Evolutionary conservation across 1,140 invertebrate genomes (phyloP), one percentile per base, ranked within the genome.

Genomic region (Leptonema lineaticorne): DNA sequence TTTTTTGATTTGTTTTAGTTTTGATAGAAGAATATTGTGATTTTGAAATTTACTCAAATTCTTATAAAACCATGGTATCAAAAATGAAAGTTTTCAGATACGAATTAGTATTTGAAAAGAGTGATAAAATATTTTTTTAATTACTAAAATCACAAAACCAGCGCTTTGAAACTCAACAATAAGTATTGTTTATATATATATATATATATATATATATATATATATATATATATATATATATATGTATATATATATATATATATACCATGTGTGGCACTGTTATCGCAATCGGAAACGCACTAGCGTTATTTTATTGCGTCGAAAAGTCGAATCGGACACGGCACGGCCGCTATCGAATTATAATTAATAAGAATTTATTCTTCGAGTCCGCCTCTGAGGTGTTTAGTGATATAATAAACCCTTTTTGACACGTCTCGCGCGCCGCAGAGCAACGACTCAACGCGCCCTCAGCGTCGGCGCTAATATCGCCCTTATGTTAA

Each of bases 371-470:
- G 30, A 66, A 66, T 57, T 66, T 58, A 63, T 29, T 20, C 18
- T 26, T 26, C 58, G 28, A 64, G 45, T 72, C 30, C 70, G 58
- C 20, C 28, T 48, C 70, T 72, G 70, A 67, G 41, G 59, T 72
- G 67, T 72, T 72, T 72, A 72, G 70, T 69, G 70, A 67, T 72
- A 72, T 72, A 72, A 67, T 72, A 72, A 72, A 72, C 67, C 70
- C 67, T 72, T 72, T 72, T 72, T 72, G 70, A 72, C 67, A 67
- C 70, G 63, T 69, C 64, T 56, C 72, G 65, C 28, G 18, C 1
- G 0, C 20, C 8, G 16, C 30, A 7, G 7, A 2, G 1, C 26
- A 2, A 1, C 26, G 41, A 45, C 33, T 1, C 33, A 60, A 60
- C 24, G 24, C 8, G 11, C 30, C 18, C 16, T 24, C 59, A 24